Evolutionary conservation across 2,113 vertebrate species (phyloP).

Genomic region (Sitta europaea): DNA sequence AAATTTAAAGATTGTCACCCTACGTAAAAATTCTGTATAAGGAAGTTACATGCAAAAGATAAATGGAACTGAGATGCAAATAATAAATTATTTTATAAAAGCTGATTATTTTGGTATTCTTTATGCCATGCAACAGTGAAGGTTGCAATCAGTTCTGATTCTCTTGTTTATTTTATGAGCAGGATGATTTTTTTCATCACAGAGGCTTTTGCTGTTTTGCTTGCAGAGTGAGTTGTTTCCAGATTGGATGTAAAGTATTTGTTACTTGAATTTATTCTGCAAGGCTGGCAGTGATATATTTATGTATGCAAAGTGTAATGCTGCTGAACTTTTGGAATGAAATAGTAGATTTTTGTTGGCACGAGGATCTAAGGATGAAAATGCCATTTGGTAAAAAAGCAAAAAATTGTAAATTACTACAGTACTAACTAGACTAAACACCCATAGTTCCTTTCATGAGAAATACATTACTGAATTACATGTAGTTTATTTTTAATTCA

Average conservation of each 20-base stretch:
- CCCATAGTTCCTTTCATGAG: background rate
- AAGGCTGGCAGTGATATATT: background rate
- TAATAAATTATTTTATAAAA: background rate
- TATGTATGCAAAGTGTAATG: background rate
- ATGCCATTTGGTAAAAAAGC: background rate
- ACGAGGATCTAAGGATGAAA: background rate
- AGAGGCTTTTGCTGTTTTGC: background rate
- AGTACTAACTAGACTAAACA: background rate
- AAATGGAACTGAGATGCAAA: background rate
- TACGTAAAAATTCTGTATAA: background rate
- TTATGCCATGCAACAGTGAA: background rate
- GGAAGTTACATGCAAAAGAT: background rate
- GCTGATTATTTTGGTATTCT: background rate
- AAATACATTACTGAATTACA: background rate
- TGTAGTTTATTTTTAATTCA: background rate
- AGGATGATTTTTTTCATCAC: background rate
- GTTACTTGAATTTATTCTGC: background rate
- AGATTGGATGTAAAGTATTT: background rate
- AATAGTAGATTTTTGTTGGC: slow-evolving; percentile 11
- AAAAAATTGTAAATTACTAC: slow-evolving; percentile 16
- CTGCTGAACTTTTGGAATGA: background rate
- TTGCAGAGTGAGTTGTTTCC: background rate
- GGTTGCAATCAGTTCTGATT: background rate
- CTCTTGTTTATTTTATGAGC: background rate
- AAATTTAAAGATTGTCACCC: background rate